Evolutionary conservation across 92 coral and sea anemone genomes (phyloP), one percentile per base, ranked within the genome.

Genomic region (Pocillopora grandis): DNA sequence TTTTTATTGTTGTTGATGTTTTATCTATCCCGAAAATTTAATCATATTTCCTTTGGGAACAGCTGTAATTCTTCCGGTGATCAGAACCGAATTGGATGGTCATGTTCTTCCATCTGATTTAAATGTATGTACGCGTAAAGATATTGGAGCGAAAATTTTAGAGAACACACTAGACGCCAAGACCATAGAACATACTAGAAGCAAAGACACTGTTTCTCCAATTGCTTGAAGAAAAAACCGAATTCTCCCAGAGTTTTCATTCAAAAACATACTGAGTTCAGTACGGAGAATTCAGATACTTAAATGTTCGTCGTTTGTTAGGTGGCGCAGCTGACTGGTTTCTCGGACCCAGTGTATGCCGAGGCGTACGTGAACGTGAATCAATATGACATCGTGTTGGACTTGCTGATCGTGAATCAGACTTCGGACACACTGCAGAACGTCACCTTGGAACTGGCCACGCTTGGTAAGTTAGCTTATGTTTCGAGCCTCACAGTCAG

Each of bases 301-400:
- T 68, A 71, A 13, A 6, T 59, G 60, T 13, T 5, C 58, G 16
- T 16, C 58, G 20, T 59, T 71, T 70, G 62, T 35, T 85, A 97
- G 99, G 99, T 97, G 66, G 90, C 98, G 76, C 99, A 97, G 85
- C 80, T 97, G 86, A 97, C 99, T 2, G 99, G 99, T 65, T 97
- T 97, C 90, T 97, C 99, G 33, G 99, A 97, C 80, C 99, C 99
- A 58, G 99, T 97, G 37, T 97, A 94, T 64, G 99, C 99, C 19
- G 99, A 97, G 89, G 99, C 99, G 1, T 97, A 97, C 65, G 99
- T 97, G 69, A 97, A 97, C 81, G 99, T 97, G 72, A 97, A 97
- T 83, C 99, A 97, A 82, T 97, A 97, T 23, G 99, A 97, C 87
- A 97, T 97, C 69, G 99, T 97, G 37, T 85, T 97, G 19, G 99